Evolutionary conservation across 2,888 invertebrate genomes (phyloP), one percentile per base, ranked within the genome.

Genomic region (Dione juno): DNA sequence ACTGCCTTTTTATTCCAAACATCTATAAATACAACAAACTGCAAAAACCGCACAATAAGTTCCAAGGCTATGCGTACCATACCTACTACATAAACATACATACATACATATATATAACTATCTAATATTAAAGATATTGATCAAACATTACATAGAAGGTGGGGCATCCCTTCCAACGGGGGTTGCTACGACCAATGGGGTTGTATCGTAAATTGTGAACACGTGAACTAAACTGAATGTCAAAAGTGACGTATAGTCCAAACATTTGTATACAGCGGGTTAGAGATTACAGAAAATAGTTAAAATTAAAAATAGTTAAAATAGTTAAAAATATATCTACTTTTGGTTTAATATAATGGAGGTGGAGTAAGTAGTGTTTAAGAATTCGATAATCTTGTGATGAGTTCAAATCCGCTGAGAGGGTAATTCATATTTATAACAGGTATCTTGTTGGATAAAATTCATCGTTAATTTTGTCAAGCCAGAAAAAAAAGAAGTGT

Each of bases 231-330:
- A 81, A 75, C 75, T 82, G 80, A 82, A 84, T 81, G 85, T 85
- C 85, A 87, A 86, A 85, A 82, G 85, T 88, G 84, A 90, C 86
- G 83, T 87, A 90, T 86, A 76, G 81, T 81, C 81, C 74, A 78
- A 82, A 86, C 81, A 84, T 77, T 76, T 76, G n/a, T 72, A 70
- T 87, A 89, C 78, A 86, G 85, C 75, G 0, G 84, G 89, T 14
- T 76, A n/a, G 50, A 68, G 64, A 72, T 43, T 43, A 9, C 7
- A 10, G 5, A 16, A 50, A 50, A 16, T 19, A 19, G 1, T 9
- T 16, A 16, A 11, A 50, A 16, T 8, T 40, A 40, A 8, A 28
- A 28, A n/a, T n/a, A n/a, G n/a, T n/a, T n/a, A n/a, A n/a, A n/a
- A n/a, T n/a, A n/a, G 28, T 28, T 28, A 28, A 28, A 28, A 3